phyloP scores from a whole-genome alignment of 1,140 invertebrate genomes.

The Leptonema lineaticorne region DNA sequence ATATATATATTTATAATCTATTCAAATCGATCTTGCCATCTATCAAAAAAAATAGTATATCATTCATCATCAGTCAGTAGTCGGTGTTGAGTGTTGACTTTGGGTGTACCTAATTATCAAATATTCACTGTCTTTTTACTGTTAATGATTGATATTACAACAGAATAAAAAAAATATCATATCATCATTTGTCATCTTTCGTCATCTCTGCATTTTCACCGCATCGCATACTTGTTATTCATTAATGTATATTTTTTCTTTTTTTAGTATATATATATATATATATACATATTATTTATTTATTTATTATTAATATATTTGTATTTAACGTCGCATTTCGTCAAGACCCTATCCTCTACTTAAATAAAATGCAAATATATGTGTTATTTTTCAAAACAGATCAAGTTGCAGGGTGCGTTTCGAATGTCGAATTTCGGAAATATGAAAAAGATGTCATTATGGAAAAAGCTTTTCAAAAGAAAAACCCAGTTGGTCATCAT shows the following conservation, averaged over 20 bases:
- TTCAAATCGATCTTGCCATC: constrained; percentile 29
- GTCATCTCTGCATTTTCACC: constrained; percentile 25
- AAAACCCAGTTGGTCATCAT: too few relatives aligned
- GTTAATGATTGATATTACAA: constrained; percentile 17
- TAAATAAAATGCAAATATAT: too few relatives aligned
- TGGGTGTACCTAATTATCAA: constrained; percentile 25
- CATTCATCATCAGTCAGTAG: constrained; percentile 28
- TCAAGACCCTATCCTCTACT: too few relatives aligned
- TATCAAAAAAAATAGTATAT: not conserved
- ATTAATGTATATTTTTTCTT: not conserved
- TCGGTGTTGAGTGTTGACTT: constrained; percentile 32
- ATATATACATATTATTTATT: not conserved
- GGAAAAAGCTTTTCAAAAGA: too few relatives aligned
- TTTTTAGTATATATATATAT: not conserved
- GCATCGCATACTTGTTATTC: constrained; percentile 10
- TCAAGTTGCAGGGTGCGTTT: too few relatives aligned
- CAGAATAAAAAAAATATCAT: constrained; percentile 3
- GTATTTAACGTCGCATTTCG: constrained; percentile 15
- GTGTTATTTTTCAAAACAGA: too few relatives aligned
- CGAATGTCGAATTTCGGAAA: too few relatives aligned
- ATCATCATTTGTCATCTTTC: constrained; percentile 29
- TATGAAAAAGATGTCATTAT: too few relatives aligned
- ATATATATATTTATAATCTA: constrained; percentile 14
- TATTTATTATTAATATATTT: not conserved
- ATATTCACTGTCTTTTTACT: constrained; percentile 16